Base-by-base conservation (phyloP, 2,888 invertebrate genomes). In the Tinea trinotella region DNA sequence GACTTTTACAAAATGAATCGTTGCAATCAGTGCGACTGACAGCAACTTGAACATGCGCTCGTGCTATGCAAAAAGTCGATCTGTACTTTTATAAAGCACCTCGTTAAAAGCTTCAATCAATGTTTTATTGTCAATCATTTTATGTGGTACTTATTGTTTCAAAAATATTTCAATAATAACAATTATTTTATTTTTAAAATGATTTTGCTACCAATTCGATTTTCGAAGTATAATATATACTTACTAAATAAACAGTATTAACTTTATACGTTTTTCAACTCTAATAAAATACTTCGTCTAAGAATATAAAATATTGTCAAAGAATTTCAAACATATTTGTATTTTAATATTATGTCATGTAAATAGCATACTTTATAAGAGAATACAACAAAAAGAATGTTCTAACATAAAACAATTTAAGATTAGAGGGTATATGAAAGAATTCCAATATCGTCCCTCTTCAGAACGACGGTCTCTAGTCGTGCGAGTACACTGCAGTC, bases 391-490 rank as follows among this genome's bases (percentile, higher is more conserved):
- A 30, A 30, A 30, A 30, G 30, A 30, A 30, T 30, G 40, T 12
- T 19, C 18, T 19, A 46, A 46, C 19, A 19, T 46, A 15, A 19
- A 46, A 46, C 46, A 19, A 46, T 46, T 46, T 46, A 17, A 17
- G 46, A 46, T 46, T 46, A 19, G 18, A 46, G 46, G 18, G 46
- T 46, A 46, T 12, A 15, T 46, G 19, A 19, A 46, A 46, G 46
- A 46, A 46, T 46, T 46, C 46, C 46, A 46, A 46, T 46, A 46
- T 46, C 46, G 18, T 46, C 18, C 18, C 46, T 46, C 46, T 46
- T 19, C 46, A 46, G 7, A 17, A 17, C 40, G 40, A 40, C 40
- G 40, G 6, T 30, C 17, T 3, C 40, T 17, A 15, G 17, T 13
- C 40, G 40, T 17, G 40, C 40, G 40, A 17, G 17, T 17, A 17